Base-by-base conservation (phyloP, 2,113 vertebrate genomes). In the Ammodytes marinus region DNA sequence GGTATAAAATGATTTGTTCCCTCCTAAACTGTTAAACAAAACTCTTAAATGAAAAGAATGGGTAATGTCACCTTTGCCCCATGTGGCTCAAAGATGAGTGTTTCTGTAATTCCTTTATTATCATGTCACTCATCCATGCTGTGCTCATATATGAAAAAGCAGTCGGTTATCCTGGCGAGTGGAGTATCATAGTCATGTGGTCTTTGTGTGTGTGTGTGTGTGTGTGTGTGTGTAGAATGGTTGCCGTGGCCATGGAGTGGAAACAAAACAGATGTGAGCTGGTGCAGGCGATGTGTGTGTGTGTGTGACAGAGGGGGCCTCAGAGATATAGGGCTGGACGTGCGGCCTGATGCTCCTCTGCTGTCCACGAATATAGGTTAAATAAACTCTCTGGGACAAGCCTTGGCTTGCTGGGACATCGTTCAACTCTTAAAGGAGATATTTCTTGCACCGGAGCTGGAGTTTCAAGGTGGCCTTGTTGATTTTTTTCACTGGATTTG, bases 261-360 rank as follows among this genome's bases (percentile, higher is more conserved):
- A 91, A 91, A 92, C 74, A 88, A 90, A 91, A 83, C 90, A 92
- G 81, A 91, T 91, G 91, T 89, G 58, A 77, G 85, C 84, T 57
- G 49, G 87, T 87, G 88, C 57, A 76, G 87, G 54, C 72, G 37
- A 86, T 60, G 57, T 84, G 79, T 83, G 82, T 85, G 90, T 53
- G 53, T 82, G 77, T 81, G 80, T 82, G 89, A 89, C 84, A 82
- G 80, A 53, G 60, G 84, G 27, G 84, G 79, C 82, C 82, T 85
- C 69, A 17, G 80, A 83, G 86, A 88, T 83, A 81, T 78, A 79
- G 27, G 27, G 65, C 83, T 61, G 72, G 86, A 91, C 53, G 88
- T 92, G 91, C 63, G 35, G 72, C 81, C 60, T 85, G 91, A 93
- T 90, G 84, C 87, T 79, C 82, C 77, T 91, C 88, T 88, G 89